Evolutionary conservation across 2,888 invertebrate species (phyloP).

Genomic region (Aporophyla lueneburgensis): DNA sequence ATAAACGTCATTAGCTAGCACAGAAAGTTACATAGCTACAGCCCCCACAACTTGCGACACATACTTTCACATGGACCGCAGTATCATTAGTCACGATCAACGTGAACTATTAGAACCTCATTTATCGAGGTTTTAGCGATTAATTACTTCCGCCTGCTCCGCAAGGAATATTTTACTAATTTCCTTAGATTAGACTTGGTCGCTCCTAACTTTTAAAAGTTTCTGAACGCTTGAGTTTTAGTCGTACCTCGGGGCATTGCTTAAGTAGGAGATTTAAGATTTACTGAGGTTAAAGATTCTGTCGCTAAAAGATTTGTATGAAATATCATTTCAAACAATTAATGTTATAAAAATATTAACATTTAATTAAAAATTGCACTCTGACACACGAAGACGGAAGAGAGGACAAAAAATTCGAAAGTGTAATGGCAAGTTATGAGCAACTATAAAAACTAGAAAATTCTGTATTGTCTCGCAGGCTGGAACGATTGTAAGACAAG

Average conservation of each 20-base stretch:
- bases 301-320: neutral
- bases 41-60: conserved; percentile 24
- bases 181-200: conserved; percentile 42
- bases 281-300: neutral
- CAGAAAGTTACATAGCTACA: neutral
- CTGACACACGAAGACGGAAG: no score
- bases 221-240: conserved; percentile 11
- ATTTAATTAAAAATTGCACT: neutral
- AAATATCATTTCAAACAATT: neutral
- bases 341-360: neutral
- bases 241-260: conserved; percentile 32
- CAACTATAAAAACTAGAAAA: neutral
- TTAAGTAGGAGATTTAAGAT: conserved; percentile 2
- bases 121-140: conserved; percentile 50
- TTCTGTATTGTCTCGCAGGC: no score
- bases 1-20: neutral
- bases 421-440: neutral
- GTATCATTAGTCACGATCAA: conserved; percentile 51
- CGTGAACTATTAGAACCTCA: conserved; percentile 56
- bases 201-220: conserved; percentile 25
- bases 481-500: neutral
- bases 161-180: conserved; percentile 53
- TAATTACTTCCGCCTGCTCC: conserved; percentile 49
- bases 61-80: conserved; percentile 11
- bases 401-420: neutral